A percentile compares a stretch with the other conserved stretches of the same genome.
Conservation (phyloP, 2,113 vertebrate genomes). For the Thryonomys swinderianus region DNA sequence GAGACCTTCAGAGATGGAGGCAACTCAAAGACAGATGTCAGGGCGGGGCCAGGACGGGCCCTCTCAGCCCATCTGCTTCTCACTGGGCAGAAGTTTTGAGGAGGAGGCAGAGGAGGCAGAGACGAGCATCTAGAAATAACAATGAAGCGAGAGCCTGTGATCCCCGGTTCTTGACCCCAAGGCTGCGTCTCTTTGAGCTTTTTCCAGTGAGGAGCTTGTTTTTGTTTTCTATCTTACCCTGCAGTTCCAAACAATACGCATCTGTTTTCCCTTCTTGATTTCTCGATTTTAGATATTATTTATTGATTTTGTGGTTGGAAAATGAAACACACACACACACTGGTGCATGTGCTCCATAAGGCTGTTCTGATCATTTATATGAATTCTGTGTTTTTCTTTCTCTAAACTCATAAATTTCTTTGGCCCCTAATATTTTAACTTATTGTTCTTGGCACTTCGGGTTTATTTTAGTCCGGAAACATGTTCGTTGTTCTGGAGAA, state of each 20-base stretch:
- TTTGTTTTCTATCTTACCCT: background rate
- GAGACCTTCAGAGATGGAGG: background rate
- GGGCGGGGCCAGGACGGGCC: background rate
- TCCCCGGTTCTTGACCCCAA: background rate
- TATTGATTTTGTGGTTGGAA: background rate
- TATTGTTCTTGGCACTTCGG: background rate
- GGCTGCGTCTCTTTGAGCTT: background rate
- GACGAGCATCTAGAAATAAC: background rate
- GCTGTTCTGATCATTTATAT: background rate
- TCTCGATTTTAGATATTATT: background rate
- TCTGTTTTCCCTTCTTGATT: background rate
- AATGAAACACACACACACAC: background rate
- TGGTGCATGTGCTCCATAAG: background rate
- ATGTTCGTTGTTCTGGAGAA: background rate
- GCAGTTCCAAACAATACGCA: background rate
- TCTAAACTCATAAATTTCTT: background rate
- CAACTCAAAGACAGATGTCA: background rate
- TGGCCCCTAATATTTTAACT: background rate
- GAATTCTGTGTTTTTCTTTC: background rate
- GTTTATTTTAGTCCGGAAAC: slow-evolving; percentile 1
- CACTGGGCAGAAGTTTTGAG: background rate
- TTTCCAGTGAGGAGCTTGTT: background rate
- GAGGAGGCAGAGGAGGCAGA: background rate
- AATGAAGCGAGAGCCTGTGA: background rate
- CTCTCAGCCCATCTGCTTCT: background rate